phyloP scores from a whole-genome alignment of 2,888 invertebrate species.

The Yponomeuta sedellus region DNA sequence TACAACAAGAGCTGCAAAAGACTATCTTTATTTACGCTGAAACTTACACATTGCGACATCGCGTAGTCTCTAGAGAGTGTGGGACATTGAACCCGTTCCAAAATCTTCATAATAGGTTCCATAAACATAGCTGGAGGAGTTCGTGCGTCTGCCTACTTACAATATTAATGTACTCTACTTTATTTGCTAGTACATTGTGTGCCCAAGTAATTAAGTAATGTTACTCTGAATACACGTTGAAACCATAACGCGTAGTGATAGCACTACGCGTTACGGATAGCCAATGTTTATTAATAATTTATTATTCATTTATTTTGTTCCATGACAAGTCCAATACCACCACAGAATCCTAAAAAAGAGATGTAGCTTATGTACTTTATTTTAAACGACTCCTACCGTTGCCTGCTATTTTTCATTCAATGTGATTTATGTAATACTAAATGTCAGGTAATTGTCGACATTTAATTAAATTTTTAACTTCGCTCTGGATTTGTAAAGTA shows the following conservation, averaged over 20 bases:
- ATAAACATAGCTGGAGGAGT: conserved; percentile 52
- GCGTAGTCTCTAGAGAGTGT: not conserved
- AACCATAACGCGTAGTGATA: not conserved
- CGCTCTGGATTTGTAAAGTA: too few relatives aligned
- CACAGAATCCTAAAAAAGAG: too few relatives aligned
- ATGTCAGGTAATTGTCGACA: too few relatives aligned
- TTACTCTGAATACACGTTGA: not conserved
- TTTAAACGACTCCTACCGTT: too few relatives aligned
- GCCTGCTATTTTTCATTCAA: too few relatives aligned
- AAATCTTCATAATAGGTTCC: conserved; percentile 54
- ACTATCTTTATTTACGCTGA: not conserved
- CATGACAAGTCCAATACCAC: too few relatives aligned
- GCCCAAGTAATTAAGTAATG: not conserved
- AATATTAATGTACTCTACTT: conserved; percentile 55
- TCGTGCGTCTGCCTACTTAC: conserved; percentile 61
- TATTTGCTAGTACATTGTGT: conserved; percentile 42
- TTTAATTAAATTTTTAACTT: too few relatives aligned
- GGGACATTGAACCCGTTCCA: conserved; percentile 59
- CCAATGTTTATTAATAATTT: too few relatives aligned
- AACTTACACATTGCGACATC: not conserved
- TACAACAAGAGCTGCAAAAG: not conserved
- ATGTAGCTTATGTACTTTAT: too few relatives aligned
- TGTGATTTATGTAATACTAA: too few relatives aligned
- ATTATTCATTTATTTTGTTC: too few relatives aligned
- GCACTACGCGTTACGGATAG: too few relatives aligned